Conservation (phyloP, 53 echinoderm and acorn worm genomes). For the Glandiceps talaboti region DNA sequence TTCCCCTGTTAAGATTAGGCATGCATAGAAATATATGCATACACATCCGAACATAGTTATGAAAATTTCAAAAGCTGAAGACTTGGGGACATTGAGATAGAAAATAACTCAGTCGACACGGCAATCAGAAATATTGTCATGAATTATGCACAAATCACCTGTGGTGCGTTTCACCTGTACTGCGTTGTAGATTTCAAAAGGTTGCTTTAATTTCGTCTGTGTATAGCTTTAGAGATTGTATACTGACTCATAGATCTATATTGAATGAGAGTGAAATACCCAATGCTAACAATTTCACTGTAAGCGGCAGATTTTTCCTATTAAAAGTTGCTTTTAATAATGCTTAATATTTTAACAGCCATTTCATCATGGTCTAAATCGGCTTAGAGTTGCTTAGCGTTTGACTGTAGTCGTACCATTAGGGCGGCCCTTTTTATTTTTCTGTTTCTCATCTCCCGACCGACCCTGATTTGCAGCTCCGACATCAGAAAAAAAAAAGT, state of each 20-base stretch:
- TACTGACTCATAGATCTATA: too few species aligned
- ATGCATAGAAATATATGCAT: background rate
- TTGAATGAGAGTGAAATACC: background rate
- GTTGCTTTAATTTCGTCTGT: background rate
- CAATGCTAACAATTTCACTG: background rate
- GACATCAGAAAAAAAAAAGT: too few species aligned
- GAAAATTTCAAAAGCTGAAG: background rate
- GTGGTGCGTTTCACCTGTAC: background rate
- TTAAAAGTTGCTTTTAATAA: background rate
- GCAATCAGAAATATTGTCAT: background rate
- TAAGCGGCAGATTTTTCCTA: background rate
- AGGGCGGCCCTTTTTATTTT: too few species aligned
- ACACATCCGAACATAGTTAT: background rate
- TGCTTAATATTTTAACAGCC: background rate
- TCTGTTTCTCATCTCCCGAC: too few species aligned
- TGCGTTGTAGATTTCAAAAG: background rate
- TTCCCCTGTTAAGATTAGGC: background rate
- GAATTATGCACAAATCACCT: background rate
- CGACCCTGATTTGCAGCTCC: too few species aligned
- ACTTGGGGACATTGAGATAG: background rate
- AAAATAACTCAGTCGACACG: background rate
- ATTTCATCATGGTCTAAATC: background rate
- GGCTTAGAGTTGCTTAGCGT: background rate
- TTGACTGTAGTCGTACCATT: too few species aligned
- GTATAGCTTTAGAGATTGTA: background rate